Conservation (phyloP, 2,888 invertebrate species). For the Caenorhabditis macrosperma region DNA sequence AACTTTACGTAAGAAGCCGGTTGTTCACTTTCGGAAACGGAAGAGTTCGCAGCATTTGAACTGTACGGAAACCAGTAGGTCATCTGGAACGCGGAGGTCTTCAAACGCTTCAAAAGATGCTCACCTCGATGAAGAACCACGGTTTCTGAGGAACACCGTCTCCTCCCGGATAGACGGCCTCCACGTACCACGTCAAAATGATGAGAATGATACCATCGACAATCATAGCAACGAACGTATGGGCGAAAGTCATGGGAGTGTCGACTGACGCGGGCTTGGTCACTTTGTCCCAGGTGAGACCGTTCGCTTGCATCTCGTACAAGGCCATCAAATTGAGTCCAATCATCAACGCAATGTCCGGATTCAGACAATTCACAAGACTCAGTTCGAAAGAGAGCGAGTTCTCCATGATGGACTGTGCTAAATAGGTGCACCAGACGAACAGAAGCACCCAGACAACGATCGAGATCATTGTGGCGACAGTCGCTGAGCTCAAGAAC, state of each 20-base stretch:
- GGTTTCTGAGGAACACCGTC: slow-evolving; percentile 87
- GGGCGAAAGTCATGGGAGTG: slow-evolving; percentile 69
- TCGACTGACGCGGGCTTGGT: slow-evolving; percentile 68
- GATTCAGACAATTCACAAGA: slow-evolving; percentile 74
- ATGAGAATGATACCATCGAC: slow-evolving; percentile 84
- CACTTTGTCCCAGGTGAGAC: slow-evolving; percentile 70
- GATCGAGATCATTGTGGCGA: slow-evolving; percentile 73
- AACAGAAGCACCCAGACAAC: slow-evolving; percentile 76
- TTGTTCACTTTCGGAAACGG: not conserved
- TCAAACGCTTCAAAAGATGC: slow-evolving; percentile 81
- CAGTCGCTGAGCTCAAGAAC: slow-evolving; percentile 75
- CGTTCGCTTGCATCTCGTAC: slow-evolving; percentile 73
- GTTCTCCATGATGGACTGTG: slow-evolving; percentile 43
- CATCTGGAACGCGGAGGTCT: slow-evolving; percentile 50
- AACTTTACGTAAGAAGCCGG: slow-evolving; percentile 35
- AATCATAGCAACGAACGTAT: slow-evolving; percentile 67
- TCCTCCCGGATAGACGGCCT: slow-evolving; percentile 88
- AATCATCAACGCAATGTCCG: slow-evolving; percentile 70
- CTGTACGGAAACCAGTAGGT: slow-evolving; percentile 75
- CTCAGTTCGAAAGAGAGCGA: slow-evolving; percentile 63
- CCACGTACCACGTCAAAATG: slow-evolving; percentile 88
- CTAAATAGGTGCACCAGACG: slow-evolving; percentile 74
- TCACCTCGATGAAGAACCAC: slow-evolving; percentile 85
- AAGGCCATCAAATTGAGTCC: slow-evolving; percentile 70
- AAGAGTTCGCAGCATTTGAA: slow-evolving; percentile 27